These are phyloP conservation scores for Capra hircus DNA, from an alignment of 2,113 vertebrate genomes.

Conservation along the genomic window DNA sequence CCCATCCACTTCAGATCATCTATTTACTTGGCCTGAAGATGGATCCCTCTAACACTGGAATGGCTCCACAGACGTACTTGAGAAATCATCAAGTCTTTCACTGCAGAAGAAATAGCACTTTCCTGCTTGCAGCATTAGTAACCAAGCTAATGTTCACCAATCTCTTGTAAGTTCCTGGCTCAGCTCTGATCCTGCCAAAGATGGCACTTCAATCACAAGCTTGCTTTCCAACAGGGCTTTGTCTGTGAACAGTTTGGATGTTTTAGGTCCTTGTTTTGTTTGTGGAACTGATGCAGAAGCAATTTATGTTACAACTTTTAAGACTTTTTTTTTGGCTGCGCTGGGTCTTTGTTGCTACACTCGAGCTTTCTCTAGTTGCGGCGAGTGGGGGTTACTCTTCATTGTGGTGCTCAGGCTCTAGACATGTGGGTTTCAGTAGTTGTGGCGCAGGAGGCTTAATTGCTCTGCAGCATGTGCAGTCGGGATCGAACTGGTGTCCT, in stretches of 20 bases:
- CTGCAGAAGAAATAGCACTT: constrained; percentile 87
- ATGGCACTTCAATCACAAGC: constrained; percentile 92
- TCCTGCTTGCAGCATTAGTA: constrained; percentile 83
- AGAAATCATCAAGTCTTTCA: background rate
- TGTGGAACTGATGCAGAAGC: constrained; percentile 96
- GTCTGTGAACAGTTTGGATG: constrained; percentile 94
- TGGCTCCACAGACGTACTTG: background rate
- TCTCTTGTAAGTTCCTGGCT: constrained; percentile 91
- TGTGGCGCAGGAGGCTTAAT: background rate
- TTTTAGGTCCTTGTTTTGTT: constrained; percentile 93
- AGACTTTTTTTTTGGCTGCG: background rate
- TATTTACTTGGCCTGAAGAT: background rate
- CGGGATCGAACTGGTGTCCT: background rate
- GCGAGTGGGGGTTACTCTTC: background rate
- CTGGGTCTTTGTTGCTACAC: background rate
- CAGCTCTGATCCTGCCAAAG: constrained; percentile 90
- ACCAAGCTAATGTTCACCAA: constrained; percentile 82
- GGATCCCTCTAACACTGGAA: background rate
- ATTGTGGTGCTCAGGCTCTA: background rate
- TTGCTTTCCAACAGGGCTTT: constrained; percentile 92
- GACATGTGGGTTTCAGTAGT: background rate
- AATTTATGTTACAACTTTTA: constrained; percentile 90
- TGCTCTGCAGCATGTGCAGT: background rate
- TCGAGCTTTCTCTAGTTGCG: background rate
- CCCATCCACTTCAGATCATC: background rate